Percentiles rank a stretch among this genome's conserved stretches.
Evolutionary conservation across 1,140 invertebrate genomes (phyloP).

Genomic region (Tribolium madens): DNA sequence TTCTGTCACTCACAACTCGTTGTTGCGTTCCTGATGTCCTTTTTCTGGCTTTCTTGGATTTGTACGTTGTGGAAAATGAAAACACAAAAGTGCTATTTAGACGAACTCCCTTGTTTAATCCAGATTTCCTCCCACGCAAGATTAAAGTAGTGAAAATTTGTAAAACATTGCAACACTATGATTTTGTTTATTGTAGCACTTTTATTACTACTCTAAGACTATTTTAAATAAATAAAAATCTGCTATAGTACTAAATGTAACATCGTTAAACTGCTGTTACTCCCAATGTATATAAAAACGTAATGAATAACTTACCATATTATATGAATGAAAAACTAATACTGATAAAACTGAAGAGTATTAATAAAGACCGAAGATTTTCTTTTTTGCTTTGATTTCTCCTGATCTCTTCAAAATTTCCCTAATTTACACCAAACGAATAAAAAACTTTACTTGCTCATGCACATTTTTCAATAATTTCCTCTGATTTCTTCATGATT

Average conservation of each 20-base stretch:
- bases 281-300: not conserved
- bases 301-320: not conserved
- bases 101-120: not conserved
- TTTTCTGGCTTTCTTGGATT: not conserved
- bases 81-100: not conserved
- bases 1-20: conserved; percentile 48
- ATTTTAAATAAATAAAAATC: conserved; percentile 23
- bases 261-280: not conserved
- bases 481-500: no score
- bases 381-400: no score
- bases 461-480: no score
- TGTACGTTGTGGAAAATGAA: conserved; percentile 15
- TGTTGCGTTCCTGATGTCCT: conserved; percentile 28
- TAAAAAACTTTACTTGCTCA: no score
- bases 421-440: no score
- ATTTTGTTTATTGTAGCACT: not conserved
- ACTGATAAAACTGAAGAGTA: no score
- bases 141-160: no score
- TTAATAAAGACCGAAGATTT: no score
- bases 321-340: not conserved
- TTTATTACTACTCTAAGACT: not conserved
- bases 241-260: not conserved
- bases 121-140: not conserved
- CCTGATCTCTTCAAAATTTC: no score
- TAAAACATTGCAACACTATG: no score